These are phyloP conservation scores for Dendrocincla fuliginosa DNA, from an alignment of 2,797 vertebrate genomes.

Conservation along the genomic window DNA sequence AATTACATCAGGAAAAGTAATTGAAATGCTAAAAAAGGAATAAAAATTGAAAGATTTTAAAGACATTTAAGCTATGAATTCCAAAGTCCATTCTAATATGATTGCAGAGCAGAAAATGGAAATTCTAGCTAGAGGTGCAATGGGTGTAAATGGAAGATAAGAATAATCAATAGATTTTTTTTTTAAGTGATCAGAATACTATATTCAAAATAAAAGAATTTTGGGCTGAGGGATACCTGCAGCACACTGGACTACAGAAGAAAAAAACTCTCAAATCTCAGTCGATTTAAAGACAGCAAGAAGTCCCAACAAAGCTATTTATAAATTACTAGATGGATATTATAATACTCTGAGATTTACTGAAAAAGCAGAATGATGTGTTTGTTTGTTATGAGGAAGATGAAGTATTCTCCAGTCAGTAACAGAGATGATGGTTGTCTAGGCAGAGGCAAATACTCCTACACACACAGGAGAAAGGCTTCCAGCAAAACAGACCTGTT, in stretches of 20 bases:
- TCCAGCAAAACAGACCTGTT: neutral
- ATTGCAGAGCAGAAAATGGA: neutral
- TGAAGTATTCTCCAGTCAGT: neutral
- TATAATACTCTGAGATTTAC: neutral
- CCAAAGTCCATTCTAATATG: neutral
- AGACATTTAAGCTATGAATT: neutral
- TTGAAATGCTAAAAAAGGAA: neutral
- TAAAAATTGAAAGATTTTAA: neutral
- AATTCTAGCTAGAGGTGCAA: neutral
- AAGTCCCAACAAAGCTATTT: neutral
- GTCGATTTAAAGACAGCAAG: neutral
- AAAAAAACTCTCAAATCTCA: neutral
- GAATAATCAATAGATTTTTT: neutral
- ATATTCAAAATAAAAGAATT: neutral
- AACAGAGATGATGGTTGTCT: neutral
- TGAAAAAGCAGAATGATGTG: neutral
- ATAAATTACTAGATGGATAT: neutral
- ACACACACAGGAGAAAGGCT: neutral
- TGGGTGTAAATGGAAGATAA: neutral
- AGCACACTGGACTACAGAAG: neutral
- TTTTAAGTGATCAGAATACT: neutral
- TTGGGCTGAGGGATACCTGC: neutral
- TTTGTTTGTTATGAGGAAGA: neutral
- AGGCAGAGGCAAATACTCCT: neutral
- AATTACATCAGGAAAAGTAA: neutral